A percentile compares a stretch with the other conserved stretches of the same genome.
These are phyloP conservation scores for Icerya purchasi DNA, from an alignment of 2,888 invertebrate species.

Conservation along the genomic window DNA sequence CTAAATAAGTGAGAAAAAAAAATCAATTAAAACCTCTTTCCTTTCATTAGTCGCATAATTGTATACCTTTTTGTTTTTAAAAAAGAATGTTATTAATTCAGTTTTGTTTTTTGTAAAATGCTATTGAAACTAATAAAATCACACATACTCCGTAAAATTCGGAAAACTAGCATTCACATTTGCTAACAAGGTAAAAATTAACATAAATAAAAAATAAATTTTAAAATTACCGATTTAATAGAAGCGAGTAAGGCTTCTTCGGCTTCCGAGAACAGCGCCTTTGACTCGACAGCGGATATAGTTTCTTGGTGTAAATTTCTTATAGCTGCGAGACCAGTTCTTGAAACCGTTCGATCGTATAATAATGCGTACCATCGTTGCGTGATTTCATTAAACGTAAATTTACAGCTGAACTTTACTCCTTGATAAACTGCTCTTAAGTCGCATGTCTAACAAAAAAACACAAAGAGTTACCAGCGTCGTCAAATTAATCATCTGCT, in stretches of 20 bases:
- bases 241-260: conserved; percentile 73
- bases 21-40: no score
- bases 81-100: no score
- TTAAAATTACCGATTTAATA: conserved; percentile 44
- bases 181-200: no score
- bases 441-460: conserved; percentile 33
- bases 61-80: no score
- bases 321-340: conserved; percentile 81
- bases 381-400: conserved; percentile 78
- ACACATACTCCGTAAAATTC: no score
- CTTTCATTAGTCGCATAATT: no score
- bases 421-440: conserved; percentile 55
- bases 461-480: no score
- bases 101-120: no score
- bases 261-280: conserved; percentile 67
- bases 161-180: no score
- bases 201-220: no score
- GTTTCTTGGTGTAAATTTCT: conserved; percentile 80
- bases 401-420: conserved; percentile 86
- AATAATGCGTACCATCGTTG: conserved; percentile 89
- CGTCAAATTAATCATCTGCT: background rate
- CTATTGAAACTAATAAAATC: no score
- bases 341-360: conserved; percentile 82
- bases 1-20: no score
- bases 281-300: conserved; percentile 64